Percentiles rank a stretch among this genome's conserved stretches.
Evolutionary conservation across 2,888 invertebrate species (phyloP).

Genomic region (Chymomyza amoena): DNA sequence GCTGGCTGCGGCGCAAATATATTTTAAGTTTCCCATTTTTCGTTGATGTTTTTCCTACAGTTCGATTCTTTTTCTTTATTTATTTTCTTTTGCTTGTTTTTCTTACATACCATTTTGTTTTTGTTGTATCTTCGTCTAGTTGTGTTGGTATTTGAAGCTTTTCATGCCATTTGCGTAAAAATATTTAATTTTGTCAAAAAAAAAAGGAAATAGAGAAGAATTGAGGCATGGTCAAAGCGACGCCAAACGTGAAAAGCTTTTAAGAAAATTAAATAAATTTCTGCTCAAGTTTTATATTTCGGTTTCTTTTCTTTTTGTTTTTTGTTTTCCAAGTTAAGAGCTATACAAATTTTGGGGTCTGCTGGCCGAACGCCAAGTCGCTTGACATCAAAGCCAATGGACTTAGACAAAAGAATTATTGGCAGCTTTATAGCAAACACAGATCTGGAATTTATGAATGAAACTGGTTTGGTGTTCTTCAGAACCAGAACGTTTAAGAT

Average conservation of each 20-base stretch:
- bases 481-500: too few species aligned
- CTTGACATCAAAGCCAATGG: background rate
- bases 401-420: background rate
- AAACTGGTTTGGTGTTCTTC: background rate
- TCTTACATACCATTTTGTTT: background rate
- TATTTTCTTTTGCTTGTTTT: constrained; percentile 11
- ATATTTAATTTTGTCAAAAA: constrained; percentile 64
- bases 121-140: background rate
- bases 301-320: constrained; percentile 8
- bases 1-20: constrained; percentile 38
- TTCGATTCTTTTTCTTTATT: constrained; percentile 24
- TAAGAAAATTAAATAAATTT: constrained; percentile 64
- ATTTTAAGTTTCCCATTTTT: constrained; percentile 58
- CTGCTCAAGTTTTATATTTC: constrained; percentile 6
- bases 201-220: background rate
- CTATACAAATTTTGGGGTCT: background rate
- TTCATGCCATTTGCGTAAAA: constrained; percentile 35
- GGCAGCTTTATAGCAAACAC: background rate
- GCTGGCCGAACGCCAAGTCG: background rate
- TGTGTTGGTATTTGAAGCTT: constrained; percentile 13
- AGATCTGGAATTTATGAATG: background rate
- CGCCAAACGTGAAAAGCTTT: constrained; percentile 60
- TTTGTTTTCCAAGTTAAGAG: constrained; percentile 10
- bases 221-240: constrained; percentile 25
- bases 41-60: background rate